A percentile compares a stretch with the other conserved stretches of the same genome.
Conservation (phyloP, 2,888 invertebrate genomes). For the Lamproptera curius region DNA sequence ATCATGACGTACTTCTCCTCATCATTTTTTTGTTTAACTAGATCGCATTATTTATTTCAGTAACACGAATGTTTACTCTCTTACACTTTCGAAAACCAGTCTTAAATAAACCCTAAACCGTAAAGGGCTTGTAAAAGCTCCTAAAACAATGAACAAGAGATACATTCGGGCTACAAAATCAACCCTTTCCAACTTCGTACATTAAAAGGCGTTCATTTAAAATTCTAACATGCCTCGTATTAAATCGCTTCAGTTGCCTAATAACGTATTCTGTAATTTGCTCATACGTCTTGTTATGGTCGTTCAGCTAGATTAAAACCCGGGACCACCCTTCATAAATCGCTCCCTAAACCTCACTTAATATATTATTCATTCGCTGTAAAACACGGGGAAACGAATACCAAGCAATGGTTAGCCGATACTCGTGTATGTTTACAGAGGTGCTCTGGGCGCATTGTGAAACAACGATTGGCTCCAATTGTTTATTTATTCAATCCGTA, state of each 20-base stretch:
- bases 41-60: too few species aligned
- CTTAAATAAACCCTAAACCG: not conserved
- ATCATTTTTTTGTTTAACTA: too few species aligned
- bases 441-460: too few species aligned
- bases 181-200: conserved; percentile 12
- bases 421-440: conserved; percentile 26
- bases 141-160: too few species aligned
- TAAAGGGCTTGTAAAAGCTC: not conserved
- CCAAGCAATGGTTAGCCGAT: conserved; percentile 59
- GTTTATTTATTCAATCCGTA: too few species aligned
- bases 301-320: conserved; percentile 72
- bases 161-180: not conserved
- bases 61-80: too few species aligned
- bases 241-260: conserved; percentile 60
- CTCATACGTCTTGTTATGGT: conserved; percentile 75
- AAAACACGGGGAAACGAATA: conserved; percentile 63
- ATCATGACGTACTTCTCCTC: too few species aligned
- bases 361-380: conserved; percentile 64
- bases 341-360: conserved; percentile 55
- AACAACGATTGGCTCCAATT: too few species aligned
- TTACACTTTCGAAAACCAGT: too few species aligned
- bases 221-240: conserved; percentile 54
- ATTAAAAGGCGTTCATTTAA: conserved; percentile 32
- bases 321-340: conserved; percentile 71
- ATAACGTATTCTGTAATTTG: conserved; percentile 74